phyloP scores from a whole-genome alignment of 1,140 invertebrate genomes.

The Drosophila nigrodunni region DNA sequence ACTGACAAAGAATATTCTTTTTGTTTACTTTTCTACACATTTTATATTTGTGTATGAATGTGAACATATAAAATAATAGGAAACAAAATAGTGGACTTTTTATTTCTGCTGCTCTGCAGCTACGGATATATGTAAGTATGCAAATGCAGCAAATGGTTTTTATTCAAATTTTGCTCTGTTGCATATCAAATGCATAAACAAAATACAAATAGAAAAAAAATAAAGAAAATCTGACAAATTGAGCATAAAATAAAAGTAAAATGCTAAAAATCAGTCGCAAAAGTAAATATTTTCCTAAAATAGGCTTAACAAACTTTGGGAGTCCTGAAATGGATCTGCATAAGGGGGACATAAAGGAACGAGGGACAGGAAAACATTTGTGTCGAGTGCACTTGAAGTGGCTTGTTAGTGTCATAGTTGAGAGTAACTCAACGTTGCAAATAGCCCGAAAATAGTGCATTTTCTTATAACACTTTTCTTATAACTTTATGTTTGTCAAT shows the following conservation, averaged over 20 bases:
- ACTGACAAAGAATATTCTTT: constrained; percentile 43
- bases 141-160: constrained; percentile 78
- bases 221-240: constrained; percentile 12
- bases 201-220: constrained; percentile 23
- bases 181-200: constrained; percentile 70
- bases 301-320: constrained; percentile 60
- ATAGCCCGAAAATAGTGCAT: constrained; percentile 66
- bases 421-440: constrained; percentile 60
- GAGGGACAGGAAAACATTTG: constrained; percentile 54
- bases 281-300: constrained; percentile 35
- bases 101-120: constrained; percentile 29
- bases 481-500: constrained; percentile 7
- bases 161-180: constrained; percentile 70
- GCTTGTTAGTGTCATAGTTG: constrained; percentile 67
- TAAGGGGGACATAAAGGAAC: background rate
- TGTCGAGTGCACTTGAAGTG: constrained; percentile 61
- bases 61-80: constrained; percentile 4
- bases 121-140: constrained; percentile 65
- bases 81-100: constrained; percentile 4
- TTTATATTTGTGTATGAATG: constrained; percentile 13
- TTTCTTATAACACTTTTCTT: constrained; percentile 39
- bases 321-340: constrained; percentile 8
- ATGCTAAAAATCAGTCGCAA: constrained; percentile 32
- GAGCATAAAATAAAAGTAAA: constrained; percentile 28
- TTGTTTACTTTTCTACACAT: constrained; percentile 9